Conservation (phyloP, 2,888 invertebrate genomes). For the Baccha elongata region DNA sequence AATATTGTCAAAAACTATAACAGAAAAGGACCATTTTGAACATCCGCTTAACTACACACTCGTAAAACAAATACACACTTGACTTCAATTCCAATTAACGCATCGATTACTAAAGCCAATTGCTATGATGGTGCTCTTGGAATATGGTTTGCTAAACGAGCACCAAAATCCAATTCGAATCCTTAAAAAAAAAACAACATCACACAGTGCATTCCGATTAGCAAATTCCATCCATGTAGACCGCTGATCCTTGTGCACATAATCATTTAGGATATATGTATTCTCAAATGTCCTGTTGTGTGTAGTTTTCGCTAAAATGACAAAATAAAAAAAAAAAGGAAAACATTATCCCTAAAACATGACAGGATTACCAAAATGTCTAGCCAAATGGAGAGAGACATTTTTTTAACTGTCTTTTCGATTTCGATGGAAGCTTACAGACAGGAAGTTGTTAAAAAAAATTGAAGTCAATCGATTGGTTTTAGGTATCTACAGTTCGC, state of each 20-base stretch:
- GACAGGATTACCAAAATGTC: constrained; percentile 66
- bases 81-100: constrained; percentile 70
- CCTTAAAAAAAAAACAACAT: constrained; percentile 37
- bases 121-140: constrained; percentile 35
- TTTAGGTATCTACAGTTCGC: constrained; percentile 54
- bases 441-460: constrained; percentile 56
- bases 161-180: constrained; percentile 54
- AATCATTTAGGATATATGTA: constrained; percentile 44
- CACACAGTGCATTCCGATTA: constrained; percentile 51
- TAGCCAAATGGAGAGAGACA: constrained; percentile 26
- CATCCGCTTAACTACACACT: constrained; percentile 47
- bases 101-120: constrained; percentile 69
- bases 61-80: not conserved
- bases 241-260: constrained; percentile 58
- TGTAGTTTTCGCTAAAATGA: constrained; percentile 27
- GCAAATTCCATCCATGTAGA: constrained; percentile 52
- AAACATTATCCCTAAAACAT: constrained; percentile 47
- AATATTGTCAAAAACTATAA: constrained; percentile 23
- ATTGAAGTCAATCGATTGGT: constrained; percentile 50
- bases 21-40: constrained; percentile 48
- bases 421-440: constrained; percentile 16
- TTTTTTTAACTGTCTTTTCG: constrained; percentile 35
- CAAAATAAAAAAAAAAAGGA: constrained; percentile 24
- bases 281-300: constrained; percentile 7
- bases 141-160: constrained; percentile 46